These are phyloP conservation scores for Onthophagus sagittarius DNA, from an alignment of 2,888 invertebrate species.

Conservation along the genomic window DNA sequence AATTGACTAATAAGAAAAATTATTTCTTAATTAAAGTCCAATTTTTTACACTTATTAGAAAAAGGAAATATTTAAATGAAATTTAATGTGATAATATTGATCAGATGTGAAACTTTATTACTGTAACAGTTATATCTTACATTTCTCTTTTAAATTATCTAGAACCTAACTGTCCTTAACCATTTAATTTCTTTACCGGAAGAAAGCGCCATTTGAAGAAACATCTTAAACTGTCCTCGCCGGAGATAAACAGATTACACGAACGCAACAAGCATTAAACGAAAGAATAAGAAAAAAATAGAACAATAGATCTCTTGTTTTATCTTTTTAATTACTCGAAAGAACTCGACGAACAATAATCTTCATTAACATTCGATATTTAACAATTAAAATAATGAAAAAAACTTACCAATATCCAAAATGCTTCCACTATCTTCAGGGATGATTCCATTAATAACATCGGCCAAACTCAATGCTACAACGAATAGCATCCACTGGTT, in stretches of 20 bases:
- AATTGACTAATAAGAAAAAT: neutral
- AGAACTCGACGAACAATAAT: neutral
- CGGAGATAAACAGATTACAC: neutral
- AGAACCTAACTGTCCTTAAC: neutral
- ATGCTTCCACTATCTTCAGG: slow-evolving; percentile 38
- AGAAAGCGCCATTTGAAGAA: neutral
- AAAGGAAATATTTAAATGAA: neutral
- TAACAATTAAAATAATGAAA: neutral
- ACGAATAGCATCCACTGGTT: slow-evolving; percentile 45
- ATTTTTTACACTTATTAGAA: neutral
- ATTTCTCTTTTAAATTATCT: neutral
- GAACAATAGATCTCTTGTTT: neutral
- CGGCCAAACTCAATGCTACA: slow-evolving; percentile 43
- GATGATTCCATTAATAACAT: slow-evolving; percentile 36
- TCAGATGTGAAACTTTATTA: neutral
- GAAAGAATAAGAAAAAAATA: neutral
- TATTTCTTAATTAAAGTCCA: neutral
- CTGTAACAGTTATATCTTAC: neutral
- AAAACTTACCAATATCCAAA: slow-evolving; percentile 26
- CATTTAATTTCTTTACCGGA: neutral
- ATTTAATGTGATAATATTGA: neutral
- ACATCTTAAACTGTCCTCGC: neutral
- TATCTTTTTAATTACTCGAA: neutral
- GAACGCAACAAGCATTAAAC: neutral
- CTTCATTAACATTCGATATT: neutral